Evolutionary conservation across 2,888 invertebrate genomes (phyloP), one percentile per base, ranked within the genome.

Genomic region (Carabus problematicus): DNA sequence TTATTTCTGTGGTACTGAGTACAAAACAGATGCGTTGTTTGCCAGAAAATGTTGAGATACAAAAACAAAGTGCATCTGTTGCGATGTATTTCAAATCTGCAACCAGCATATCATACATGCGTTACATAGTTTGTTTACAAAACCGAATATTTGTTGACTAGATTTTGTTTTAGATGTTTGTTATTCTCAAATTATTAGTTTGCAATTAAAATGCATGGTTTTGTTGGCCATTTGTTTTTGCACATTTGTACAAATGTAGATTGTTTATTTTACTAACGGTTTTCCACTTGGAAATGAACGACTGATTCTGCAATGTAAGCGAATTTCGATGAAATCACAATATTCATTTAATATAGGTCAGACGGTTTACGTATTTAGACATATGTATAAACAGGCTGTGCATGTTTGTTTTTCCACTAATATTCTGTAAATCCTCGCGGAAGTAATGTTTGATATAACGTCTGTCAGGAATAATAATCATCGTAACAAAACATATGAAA

Each of bases 401-500:
- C 45, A 61, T 61, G 49, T 61, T 61, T 61, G 29, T 61, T 61
- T 60, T 47, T 61, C 49, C 47, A 61, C 42, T 39, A 61, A 43
- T 29, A 59, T 42, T 59, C 16, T 59, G n/a, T 45, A 60, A 61
- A 61, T 61, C 49, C 39, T 29, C n/a, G 29, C 1, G n/a, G 61
- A 61, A 47, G 4, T 29, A 29, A 29, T 40, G 14, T 61, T 47
- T 49, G 61, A 61, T 61, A 49, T 61, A 8, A 29, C 29, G 29
- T 29, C 29, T 29, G 2, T 6, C 29, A 29, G 29, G 6, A 29
- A 29, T 6, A 29, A 29, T 6, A 29, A 29, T 29, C 49, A 1
- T 39, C 18, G 14, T 39, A 61, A 61, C 56, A 56, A n/a, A 49
- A 61, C 14, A 14, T 45, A 2, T 1, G 45, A 14, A 61, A 45